A percentile compares a stretch with the other conserved stretches of the same genome.
Conservation (phyloP, 2,113 vertebrate genomes). For the Papio anubis region DNA sequence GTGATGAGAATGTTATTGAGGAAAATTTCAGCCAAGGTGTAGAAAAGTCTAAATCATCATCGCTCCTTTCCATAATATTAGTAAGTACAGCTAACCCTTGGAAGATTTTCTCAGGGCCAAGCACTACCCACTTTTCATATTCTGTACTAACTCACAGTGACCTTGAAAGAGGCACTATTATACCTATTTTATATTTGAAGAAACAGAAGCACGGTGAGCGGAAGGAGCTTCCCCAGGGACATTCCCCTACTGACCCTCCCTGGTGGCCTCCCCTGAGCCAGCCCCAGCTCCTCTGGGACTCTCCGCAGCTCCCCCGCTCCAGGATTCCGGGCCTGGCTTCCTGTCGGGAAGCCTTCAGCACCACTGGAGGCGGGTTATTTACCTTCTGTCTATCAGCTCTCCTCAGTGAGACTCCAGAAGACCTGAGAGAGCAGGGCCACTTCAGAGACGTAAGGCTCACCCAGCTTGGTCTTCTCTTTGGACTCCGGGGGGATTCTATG, state of each 20-base stretch:
- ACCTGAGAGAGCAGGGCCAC: neutral
- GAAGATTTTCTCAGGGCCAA: neutral
- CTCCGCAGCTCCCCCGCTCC: neutral
- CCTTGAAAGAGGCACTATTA: neutral
- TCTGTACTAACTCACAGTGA: neutral
- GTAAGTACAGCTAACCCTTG: neutral
- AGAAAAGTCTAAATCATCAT: neutral
- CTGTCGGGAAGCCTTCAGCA: too few species aligned
- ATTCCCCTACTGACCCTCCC: neutral
- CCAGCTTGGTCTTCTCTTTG: neutral
- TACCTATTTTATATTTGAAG: neutral
- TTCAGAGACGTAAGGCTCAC: neutral
- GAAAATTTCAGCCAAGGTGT: neutral
- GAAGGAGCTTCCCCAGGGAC: neutral
- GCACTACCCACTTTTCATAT: neutral
- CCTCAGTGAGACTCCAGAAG: neutral
- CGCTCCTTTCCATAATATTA: neutral
- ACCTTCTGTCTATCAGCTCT: neutral
- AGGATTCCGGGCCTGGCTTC: fast-evolving
- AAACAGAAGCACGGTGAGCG: neutral
- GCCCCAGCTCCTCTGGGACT: neutral
- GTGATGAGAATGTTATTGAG: neutral
- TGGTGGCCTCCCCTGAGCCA: fast-evolving
- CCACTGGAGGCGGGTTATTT: neutral
- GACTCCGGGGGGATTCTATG: neutral